Base-by-base conservation (phyloP, 2,113 vertebrate species). In the Grallaria varia region DNA sequence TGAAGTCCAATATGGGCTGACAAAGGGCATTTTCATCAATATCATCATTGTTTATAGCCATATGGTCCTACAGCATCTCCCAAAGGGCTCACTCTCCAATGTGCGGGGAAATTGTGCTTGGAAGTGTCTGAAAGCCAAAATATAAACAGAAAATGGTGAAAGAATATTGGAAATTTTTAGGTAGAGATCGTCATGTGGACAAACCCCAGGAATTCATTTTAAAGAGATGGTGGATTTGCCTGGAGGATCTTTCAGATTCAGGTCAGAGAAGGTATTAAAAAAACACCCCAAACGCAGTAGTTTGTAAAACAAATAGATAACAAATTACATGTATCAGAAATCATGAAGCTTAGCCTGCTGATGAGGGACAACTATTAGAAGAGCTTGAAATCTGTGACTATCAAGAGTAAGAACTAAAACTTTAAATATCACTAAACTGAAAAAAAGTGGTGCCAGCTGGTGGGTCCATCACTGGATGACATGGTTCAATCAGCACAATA, bases 161-260 rank as follows among this genome's bases (percentile, higher is more conserved):
- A 4, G 28, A 53, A 28, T 0, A 0, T 2, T 19, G 31, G 50
- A 62, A 53, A 8, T 53, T 66, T 85, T 76, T 44, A 66, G 8
- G 28, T 42, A 53, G 66, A 37, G 33, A 47, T 37, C 0, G 0
- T 35, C 9, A 60, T 0, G 0, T 69, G 58, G 37, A 25, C 6
- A 44, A 76, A 7, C 2, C 33, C 16, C 16, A 80, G 75, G 50
- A 30, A 58, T 90, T 91, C 19, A 30, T 59, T 24, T 12, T 39
- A 45, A 66, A 53, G 49, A 62, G 47, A 31, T 40, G 24, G 19
- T 84, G 27, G 17, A 42, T 94, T 89, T 92, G 50, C 55, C 47
- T 74, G 6, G 4, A 87, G 52, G 35, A 45, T 66, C 12, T 50
- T 64, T 20, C 10, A 71, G 22, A 31, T 56, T 71, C 40, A 56